Evolutionary conservation across 2,113 vertebrate species (phyloP).

Genomic region (Channa argus): DNA sequence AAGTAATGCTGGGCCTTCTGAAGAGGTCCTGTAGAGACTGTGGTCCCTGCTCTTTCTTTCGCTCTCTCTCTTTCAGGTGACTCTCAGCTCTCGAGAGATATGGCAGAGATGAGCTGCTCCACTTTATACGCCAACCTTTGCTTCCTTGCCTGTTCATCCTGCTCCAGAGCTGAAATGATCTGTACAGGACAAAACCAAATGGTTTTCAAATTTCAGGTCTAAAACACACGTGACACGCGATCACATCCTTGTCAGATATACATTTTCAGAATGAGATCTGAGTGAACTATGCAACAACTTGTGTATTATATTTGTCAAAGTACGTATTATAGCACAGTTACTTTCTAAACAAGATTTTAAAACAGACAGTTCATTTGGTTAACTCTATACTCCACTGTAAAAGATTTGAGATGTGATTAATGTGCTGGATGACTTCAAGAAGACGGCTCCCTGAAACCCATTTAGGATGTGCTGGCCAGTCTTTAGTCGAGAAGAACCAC

Average conservation of each 20-base stretch:
- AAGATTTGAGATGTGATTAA: too few species aligned
- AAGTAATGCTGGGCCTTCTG: constrained; percentile 49
- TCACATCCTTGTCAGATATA: not conserved
- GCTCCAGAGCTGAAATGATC: constrained; percentile 94
- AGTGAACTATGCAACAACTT: too few species aligned
- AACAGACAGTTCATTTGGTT: too few species aligned
- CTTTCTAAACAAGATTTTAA: too few species aligned
- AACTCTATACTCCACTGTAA: too few species aligned
- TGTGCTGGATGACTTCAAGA: too few species aligned
- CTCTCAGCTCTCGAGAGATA: constrained; percentile 97
- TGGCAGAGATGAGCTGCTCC: constrained; percentile 94
- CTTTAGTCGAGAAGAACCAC: too few species aligned
- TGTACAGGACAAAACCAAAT: constrained; percentile 59
- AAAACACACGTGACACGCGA: not conserved
- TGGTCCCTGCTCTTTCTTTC: constrained; percentile 29
- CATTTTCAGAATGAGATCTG: too few species aligned
- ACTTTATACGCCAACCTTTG: constrained; percentile 96
- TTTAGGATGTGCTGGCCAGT: too few species aligned
- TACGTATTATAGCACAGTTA: too few species aligned
- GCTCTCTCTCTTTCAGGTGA: constrained; percentile 17
- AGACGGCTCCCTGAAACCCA: too few species aligned
- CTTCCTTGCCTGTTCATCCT: constrained; percentile 94
- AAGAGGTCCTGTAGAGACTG: constrained; percentile 39
- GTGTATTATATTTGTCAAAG: not conserved
- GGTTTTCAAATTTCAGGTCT: not conserved